A percentile compares a stretch with the other conserved stretches of the same genome.
Evolutionary conservation across 2,888 invertebrate genomes (phyloP).

Genomic region (Ochropleura leucogaster): DNA sequence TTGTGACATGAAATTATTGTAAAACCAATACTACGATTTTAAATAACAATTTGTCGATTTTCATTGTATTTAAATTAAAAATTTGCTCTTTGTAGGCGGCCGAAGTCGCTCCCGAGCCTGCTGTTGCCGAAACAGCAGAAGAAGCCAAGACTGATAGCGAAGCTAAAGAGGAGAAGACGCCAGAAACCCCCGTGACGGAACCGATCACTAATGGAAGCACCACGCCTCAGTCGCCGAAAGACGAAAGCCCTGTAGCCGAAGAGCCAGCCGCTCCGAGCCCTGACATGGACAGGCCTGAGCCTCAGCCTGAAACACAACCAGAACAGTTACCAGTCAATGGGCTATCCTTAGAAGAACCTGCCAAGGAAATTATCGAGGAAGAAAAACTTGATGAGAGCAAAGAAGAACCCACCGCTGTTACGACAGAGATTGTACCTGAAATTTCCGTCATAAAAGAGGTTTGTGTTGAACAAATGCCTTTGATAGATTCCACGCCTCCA

Average conservation of each 20-base stretch:
- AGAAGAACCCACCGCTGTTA: conserved; percentile 80
- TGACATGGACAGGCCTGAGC: conserved; percentile 73
- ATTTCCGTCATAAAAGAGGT: conserved; percentile 88
- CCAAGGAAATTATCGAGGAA: conserved; percentile 74
- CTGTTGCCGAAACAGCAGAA: conserved; percentile 76
- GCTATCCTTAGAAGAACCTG: conserved; percentile 82
- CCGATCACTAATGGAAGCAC: conserved; percentile 87
- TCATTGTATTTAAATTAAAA: conserved; percentile 1
- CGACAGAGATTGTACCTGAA: conserved; percentile 83
- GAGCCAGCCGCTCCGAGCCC: conserved; percentile 68
- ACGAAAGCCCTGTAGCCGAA: conserved; percentile 67
- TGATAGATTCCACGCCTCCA: conserved; percentile 92
- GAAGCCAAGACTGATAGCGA: conserved; percentile 79
- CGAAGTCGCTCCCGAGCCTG: conserved; percentile 81
- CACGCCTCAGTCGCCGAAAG: conserved; percentile 84
- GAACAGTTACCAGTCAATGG: conserved; percentile 86
- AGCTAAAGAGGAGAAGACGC: conserved; percentile 83
- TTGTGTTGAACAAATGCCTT: conserved; percentile 91
- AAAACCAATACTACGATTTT: neutral
- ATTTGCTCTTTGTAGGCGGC: conserved; percentile 79
- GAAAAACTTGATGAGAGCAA: conserved; percentile 76
- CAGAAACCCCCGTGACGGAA: conserved; percentile 88
- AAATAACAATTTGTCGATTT: neutral
- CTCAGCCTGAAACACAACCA: conserved; percentile 75
- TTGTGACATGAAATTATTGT: neutral